These are phyloP conservation scores for Lithophane semibrunnea DNA, from an alignment of 2,888 invertebrate species.

Conservation along the genomic window DNA sequence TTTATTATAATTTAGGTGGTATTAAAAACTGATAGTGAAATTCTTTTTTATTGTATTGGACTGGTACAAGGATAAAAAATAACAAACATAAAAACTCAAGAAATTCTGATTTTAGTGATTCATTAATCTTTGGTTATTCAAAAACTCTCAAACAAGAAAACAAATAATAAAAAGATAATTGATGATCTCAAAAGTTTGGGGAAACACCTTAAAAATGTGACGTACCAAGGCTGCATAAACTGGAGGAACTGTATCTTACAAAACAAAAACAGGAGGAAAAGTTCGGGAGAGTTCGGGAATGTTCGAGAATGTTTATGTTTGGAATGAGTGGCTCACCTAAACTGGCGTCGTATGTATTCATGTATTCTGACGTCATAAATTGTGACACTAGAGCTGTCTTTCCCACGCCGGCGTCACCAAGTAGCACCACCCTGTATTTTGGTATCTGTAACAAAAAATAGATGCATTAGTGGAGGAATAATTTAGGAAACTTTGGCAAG, in stretches of 20 bases:
- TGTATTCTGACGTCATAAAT: conserved; percentile 98
- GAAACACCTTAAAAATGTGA: conserved; percentile 12
- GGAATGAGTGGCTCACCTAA: conserved; percentile 91
- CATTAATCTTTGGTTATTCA: not conserved
- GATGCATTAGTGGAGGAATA: conserved; percentile 8
- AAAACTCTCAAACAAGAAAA: conserved; percentile 2
- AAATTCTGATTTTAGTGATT: not conserved
- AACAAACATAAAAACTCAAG: not conserved
- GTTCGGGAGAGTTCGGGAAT: conserved; percentile 23
- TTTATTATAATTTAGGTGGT: not conserved
- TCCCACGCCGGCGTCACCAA: conserved; percentile 96
- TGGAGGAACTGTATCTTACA: not conserved
- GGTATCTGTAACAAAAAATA: conserved; percentile 83
- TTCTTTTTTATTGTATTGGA: not conserved
- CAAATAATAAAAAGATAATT: not conserved
- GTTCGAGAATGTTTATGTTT: conserved; percentile 24
- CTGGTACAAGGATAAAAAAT: not conserved
- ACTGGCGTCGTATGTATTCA: conserved; percentile 98
- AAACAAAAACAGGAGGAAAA: conserved; percentile 22
- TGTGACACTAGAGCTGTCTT: conserved; percentile 97
- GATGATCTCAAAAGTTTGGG: conserved; percentile 11
- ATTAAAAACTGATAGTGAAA: not conserved
- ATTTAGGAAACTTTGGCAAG: not conserved
- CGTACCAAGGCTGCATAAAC: conserved; percentile 51
- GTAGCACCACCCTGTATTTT: conserved; percentile 95